Evolutionary conservation across 1,140 invertebrate species (phyloP), one percentile per base, ranked within the genome.

Genomic region (Cotesia glomerata): DNA sequence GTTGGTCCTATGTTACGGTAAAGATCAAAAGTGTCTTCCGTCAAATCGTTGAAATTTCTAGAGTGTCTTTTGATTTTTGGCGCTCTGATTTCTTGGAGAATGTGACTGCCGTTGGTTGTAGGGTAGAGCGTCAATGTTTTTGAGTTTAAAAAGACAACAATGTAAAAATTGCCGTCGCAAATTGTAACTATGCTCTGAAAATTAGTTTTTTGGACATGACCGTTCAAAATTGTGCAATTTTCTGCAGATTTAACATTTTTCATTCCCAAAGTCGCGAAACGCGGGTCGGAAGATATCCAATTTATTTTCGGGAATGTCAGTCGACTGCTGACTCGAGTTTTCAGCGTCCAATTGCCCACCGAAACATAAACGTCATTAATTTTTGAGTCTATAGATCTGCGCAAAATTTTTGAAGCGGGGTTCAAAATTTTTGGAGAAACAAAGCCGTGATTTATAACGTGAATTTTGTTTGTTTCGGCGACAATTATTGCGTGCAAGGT

Each of bases 91-190:
- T 79, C 75, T 74, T 80, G 82, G 71, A 82, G 75, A 75, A 81
- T 64, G 70, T 82, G 81, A 49, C 69, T 74, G 14, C 76, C 77
- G 7, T 74, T 66, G 13, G 2, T 62, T 5, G 84, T 62, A 0
- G 88, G 88, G 63, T 88, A 78, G 0, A 90, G 75, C 70, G 86
- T 84, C 72, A 85, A 88, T 4, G 79, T 77, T 9, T 72, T 73
- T 4, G 77, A 72, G 0, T 73, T 78, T 5, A 84, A 72, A 16
- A 78, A 58, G 62, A 89, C 75, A 74, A 87, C 78, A 3, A 85
- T 87, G 52, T 84, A 88, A 61, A 84, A 79, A 11, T 80, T 74
- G 8, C 79, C 68, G 1, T 76, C 74, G 72, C 88, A 89, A 9
- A 89, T 77, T 3, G 88, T 87, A 2, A 89, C 74, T 0, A 84